Evolutionary conservation across 2,888 invertebrate genomes (phyloP), one percentile per base, ranked within the genome.

Genomic region (Agapetus fuscipes): DNA sequence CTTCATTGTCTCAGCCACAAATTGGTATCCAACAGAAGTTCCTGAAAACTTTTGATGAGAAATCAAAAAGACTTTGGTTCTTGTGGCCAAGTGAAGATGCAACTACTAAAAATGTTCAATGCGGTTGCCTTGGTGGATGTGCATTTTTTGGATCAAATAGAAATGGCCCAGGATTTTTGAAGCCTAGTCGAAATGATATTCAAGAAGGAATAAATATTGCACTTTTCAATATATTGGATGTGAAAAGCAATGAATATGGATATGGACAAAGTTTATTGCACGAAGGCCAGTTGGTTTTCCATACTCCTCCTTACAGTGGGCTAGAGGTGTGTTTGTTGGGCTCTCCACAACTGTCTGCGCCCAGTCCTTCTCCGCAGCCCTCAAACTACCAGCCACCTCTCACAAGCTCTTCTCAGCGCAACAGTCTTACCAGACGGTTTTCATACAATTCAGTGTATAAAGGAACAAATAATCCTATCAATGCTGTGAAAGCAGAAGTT

Each of bases 91-190:
- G 70, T 12, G 80, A 83, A 50, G 60, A 62, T 30, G 60, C 58
- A 34, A 55, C 56, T 13, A 72, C 76, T 2, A 78, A 79, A 49
- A 70, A 72, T 41, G 66, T 76, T 0, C 86, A 84, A 50, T 98
- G 97, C 58, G 97, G 96, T 1, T 98, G 97, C 59, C 83, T 86
- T 17, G 97, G 97, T 2, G 95, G 95, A 1, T 95, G 94, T 56
- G 73, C 74, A 9, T 98, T 98, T 66, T 97, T 97, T 57, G 97
- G 95, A 2, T 80, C 77, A 37, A 95, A 95, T 60, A 76, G 79
- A 54, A 93, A 94, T 58, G 96, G 95, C 0, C 66, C 78, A 9
- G 78, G 80, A 49, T 94, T 95, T 62, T 87, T 96, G 50, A 86
- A 87, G 54, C 90, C 91, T 0, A 83, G 77, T 46, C 71, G 80